Conservation (phyloP, 2,797 vertebrate species). For the Enteromius anoplus region DNA sequence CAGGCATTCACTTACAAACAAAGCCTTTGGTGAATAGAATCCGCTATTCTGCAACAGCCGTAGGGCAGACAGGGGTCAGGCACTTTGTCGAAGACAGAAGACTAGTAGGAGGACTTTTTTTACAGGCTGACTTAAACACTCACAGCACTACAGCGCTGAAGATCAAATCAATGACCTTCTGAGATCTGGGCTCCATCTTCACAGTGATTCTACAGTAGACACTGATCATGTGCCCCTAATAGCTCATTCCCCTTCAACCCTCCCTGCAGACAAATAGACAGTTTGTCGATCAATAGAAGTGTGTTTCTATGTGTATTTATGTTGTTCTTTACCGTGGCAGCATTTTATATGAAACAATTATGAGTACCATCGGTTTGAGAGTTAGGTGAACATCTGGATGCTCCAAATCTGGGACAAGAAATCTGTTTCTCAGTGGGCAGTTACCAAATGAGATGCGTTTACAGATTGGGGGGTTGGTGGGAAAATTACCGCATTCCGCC, state of each 20-base stretch:
- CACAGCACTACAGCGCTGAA: constrained; percentile 20
- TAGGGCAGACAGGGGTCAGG: constrained; percentile 35
- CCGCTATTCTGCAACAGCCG: constrained; percentile 3
- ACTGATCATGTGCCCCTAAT: constrained; percentile 39
- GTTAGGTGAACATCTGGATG: constrained; percentile 34
- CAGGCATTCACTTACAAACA: background rate
- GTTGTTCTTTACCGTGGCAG: background rate
- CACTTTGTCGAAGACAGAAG: constrained; percentile 1
- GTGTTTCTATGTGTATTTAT: constrained; percentile 10
- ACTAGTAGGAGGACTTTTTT: background rate
- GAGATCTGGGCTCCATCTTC: background rate
- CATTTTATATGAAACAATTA: background rate
- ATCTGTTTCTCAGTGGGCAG: constrained; percentile 37
- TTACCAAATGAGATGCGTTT: constrained; percentile 44
- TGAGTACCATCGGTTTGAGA: constrained; percentile 35
- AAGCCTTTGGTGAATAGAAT: background rate
- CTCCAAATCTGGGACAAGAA: constrained; percentile 39
- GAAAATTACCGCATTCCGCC: constrained; percentile 44
- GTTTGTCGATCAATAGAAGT: constrained; percentile 21
- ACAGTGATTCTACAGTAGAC: background rate
- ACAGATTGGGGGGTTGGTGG: constrained; percentile 49
- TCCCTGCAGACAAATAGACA: constrained; percentile 8
- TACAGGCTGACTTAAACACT: background rate
- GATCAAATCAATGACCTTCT: constrained; percentile 39
- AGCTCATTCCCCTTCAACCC: constrained; percentile 16